Evolutionary conservation across 2,797 vertebrate genomes (phyloP).

Genomic region (Sebastes nivosus): DNA sequence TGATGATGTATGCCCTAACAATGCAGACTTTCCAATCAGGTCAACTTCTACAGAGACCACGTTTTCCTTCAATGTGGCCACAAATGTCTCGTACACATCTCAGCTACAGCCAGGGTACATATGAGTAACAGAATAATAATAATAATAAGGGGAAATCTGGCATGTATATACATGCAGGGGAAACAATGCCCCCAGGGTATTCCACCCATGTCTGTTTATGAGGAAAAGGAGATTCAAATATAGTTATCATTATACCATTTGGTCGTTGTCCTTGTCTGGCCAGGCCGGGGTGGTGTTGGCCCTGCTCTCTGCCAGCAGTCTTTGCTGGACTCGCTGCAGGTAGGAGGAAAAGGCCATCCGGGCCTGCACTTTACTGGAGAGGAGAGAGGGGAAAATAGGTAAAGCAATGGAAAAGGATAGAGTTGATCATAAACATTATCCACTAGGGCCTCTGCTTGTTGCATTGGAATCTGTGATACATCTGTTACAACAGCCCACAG

Average conservation of each 20-base stretch:
- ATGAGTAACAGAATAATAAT: slow-evolving; percentile 58
- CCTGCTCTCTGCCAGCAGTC: slow-evolving; percentile 87
- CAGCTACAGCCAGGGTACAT: slow-evolving; percentile 40
- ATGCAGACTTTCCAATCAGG: slow-evolving; percentile 69
- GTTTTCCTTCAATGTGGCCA: slow-evolving; percentile 60
- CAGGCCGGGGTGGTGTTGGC: slow-evolving; percentile 79
- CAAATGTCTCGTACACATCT: slow-evolving; percentile 58
- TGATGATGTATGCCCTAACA: slow-evolving; percentile 44
- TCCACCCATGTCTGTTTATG: slow-evolving; percentile 30
- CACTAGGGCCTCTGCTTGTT: slow-evolving; percentile 1
- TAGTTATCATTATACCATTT: slow-evolving; percentile 86
- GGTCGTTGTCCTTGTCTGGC: slow-evolving; percentile 90
- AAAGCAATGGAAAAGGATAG: slow-evolving; percentile 4
- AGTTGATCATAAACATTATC: slow-evolving; percentile 25
- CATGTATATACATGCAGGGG: slow-evolving; percentile 44
- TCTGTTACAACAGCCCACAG: slow-evolving; percentile 34
- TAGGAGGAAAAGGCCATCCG: slow-evolving; percentile 94
- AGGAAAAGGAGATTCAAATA: slow-evolving; percentile 30
- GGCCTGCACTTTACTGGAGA: slow-evolving; percentile 93
- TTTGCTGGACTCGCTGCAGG: slow-evolving; percentile 90
- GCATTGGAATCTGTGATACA: slow-evolving; percentile 34
- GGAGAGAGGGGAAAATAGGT: slow-evolving; percentile 10
- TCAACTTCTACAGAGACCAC: slow-evolving; percentile 40
- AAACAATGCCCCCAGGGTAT: slow-evolving; percentile 45
- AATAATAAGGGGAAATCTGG: slow-evolving; percentile 61